Conservation (phyloP, 2,888 invertebrate genomes). For the Sinelater perroti region DNA sequence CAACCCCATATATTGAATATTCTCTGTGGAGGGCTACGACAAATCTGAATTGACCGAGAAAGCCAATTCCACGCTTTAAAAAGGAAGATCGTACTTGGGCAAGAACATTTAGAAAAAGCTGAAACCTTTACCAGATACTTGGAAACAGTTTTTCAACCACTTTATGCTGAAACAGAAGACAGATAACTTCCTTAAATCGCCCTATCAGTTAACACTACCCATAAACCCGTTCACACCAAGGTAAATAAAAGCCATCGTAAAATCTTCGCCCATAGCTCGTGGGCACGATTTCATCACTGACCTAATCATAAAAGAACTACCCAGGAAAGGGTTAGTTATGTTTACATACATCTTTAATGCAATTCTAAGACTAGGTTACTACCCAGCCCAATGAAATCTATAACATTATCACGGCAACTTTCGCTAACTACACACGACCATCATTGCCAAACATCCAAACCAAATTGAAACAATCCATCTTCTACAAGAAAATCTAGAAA, state of each 20-base stretch:
- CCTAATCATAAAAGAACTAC: neutral
- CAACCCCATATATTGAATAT: neutral
- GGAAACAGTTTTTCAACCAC: too few species aligned
- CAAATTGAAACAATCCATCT: too few species aligned
- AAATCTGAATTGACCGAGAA: neutral
- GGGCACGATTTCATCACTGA: neutral
- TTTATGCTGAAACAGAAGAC: neutral
- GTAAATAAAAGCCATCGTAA: neutral
- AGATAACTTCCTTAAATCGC: neutral
- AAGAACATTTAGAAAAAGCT: neutral
- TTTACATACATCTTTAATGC: too few species aligned
- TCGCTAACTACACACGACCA: too few species aligned
- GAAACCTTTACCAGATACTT: too few species aligned
- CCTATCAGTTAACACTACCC: neutral
- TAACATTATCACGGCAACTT: too few species aligned
- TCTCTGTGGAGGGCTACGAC: neutral
- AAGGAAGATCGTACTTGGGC: neutral
- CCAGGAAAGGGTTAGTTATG: too few species aligned
- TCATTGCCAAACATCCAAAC: too few species aligned
- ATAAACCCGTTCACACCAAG: neutral
- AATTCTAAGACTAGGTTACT: too few species aligned
- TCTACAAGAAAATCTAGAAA: too few species aligned
- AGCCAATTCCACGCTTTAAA: neutral
- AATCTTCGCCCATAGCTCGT: neutral
- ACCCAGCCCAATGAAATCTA: too few species aligned